A percentile compares a stretch with the other conserved stretches of the same genome.
These are phyloP conservation scores for Zygaena filipendulae DNA, from an alignment of 2,888 invertebrate genomes.

Conservation along the genomic window DNA sequence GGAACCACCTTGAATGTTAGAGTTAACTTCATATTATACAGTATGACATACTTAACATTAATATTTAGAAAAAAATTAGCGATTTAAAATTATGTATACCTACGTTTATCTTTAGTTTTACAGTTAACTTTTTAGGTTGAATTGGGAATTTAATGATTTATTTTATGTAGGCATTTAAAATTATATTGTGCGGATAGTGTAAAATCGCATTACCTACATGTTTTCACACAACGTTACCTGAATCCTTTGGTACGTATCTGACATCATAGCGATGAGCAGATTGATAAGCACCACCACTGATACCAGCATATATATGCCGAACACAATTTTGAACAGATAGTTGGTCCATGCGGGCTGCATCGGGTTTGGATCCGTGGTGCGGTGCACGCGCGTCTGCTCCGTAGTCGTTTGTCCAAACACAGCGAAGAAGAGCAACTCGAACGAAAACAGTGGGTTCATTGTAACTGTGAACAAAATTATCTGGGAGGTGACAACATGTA, in stretches of 20 bases:
- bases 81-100: too few relatives aligned
- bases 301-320: constrained; percentile 97
- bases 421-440: constrained; percentile 98
- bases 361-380: constrained; percentile 67
- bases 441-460: constrained; percentile 91
- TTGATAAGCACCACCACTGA: constrained; percentile 99
- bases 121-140: too few relatives aligned
- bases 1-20: too few relatives aligned
- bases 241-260: constrained; percentile 99
- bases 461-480: constrained; percentile 80
- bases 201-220: constrained; percentile 5
- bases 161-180: neutral
- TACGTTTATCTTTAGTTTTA: too few relatives aligned
- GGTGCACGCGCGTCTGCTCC: constrained; percentile 76
- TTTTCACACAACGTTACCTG: constrained; percentile 74
- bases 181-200: neutral
- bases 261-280: constrained; percentile 99
- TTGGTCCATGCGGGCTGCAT: constrained; percentile 85
- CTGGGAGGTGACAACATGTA: constrained; percentile 42
- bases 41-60: too few relatives aligned
- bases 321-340: constrained; percentile 87
- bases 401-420: constrained; percentile 95
- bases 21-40: too few relatives aligned
- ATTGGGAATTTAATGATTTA: too few relatives aligned
- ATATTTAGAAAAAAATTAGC: too few relatives aligned